Evolutionary conservation across 2,797 vertebrate species (phyloP).

Genomic region (Poeciliopsis presidionis): DNA sequence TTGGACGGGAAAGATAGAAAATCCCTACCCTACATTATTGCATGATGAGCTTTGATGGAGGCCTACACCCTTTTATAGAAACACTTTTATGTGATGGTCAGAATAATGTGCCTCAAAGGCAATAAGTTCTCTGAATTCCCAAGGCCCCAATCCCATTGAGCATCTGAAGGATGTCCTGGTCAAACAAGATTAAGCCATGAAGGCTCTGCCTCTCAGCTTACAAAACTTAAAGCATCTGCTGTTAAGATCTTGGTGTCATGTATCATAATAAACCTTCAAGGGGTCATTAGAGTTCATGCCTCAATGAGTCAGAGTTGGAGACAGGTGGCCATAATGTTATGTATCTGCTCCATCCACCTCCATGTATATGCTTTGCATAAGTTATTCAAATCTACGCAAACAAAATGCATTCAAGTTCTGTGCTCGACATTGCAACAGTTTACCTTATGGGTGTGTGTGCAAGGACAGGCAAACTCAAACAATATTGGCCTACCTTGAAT

Average conservation of each 20-base stretch:
- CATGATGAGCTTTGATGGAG: not conserved
- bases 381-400: not conserved
- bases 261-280: not conserved
- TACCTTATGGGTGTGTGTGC: not conserved
- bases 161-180: not conserved
- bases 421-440: not conserved
- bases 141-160: not conserved
- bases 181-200: not conserved
- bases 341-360: no score
- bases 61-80: not conserved
- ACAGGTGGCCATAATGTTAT: not conserved
- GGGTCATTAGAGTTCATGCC: not conserved
- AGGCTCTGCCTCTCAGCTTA: not conserved
- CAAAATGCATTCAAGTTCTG: not conserved
- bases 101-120: not conserved
- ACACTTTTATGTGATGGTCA: not conserved
- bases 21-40: not conserved
- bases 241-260: not conserved
- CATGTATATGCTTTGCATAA: not conserved
- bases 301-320: not conserved
- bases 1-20: not conserved
- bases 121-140: not conserved
- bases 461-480: not conserved
- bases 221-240: not conserved
- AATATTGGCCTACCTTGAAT: slow-evolving; percentile 91